Base-by-base conservation (phyloP, 2,797 vertebrate species). In the Decapterus maruadsi region DNA sequence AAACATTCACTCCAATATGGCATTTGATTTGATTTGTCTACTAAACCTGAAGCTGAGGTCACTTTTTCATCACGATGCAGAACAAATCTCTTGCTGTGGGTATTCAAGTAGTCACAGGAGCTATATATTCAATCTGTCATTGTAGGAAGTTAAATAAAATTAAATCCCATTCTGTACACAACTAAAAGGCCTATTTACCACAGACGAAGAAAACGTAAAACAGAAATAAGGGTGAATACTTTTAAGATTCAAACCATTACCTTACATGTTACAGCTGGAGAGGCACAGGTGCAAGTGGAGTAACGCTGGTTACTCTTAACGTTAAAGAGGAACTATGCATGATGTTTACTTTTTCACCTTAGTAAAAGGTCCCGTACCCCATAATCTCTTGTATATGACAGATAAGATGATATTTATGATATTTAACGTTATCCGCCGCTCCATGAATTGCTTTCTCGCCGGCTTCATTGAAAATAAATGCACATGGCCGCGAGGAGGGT, bases 31-130 rank as follows among this genome's bases (percentile, higher is more conserved):
- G 17, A 46, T 26, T 26, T 26, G 26, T 26, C 26, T 26, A 26
- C 40, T 50, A 22, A 42, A 31, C 59, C 12, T 70, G 17, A n/a
- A 38, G 38, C 53, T 22, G 57, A 60, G 55, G 65, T 20, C 8
- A 54, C 31, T 20, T 43, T 16, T 11, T 56, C 22, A 51, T 31
- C 11, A 46, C 48, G 19, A 38, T 19, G 29, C 13, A 53, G 22
- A 48, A 31, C 26, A 26, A 11, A 40, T 12, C 8, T 58, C 6
- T 38, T 7, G 9, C 46, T 50, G 42, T 56, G 16, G 8, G 17
- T 40, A 19, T 77, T 73, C 77, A 84, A 73, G 64, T 70, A 58
- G 38, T 63, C 4, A 0, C 42, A 72, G 51, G 51, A 50, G 29
- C 57, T 43, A 62, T 38, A 77, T 70, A 31, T 70, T 48, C 16